phyloP scores from a whole-genome alignment of 2,113 vertebrate species.

The Ictalurus punctatus region DNA sequence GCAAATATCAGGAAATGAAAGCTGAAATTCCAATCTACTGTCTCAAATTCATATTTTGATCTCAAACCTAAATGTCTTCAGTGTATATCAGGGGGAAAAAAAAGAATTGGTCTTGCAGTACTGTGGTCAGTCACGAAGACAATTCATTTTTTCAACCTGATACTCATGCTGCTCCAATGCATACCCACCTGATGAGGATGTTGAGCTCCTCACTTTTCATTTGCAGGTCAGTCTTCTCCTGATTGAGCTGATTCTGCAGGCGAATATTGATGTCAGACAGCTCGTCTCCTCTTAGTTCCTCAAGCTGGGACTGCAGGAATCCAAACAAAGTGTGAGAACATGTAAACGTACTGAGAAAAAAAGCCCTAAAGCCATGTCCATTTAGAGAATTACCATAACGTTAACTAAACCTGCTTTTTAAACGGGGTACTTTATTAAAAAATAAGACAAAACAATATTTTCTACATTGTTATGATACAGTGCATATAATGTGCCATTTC shows the following conservation, averaged over 20 bases:
- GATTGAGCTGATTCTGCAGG: conserved; percentile 92
- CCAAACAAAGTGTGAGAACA: conserved; percentile 14
- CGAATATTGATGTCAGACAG: conserved; percentile 85
- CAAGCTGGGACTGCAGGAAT: conserved; percentile 79
- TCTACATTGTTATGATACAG: not conserved
- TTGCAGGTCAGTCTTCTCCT: conserved; percentile 92
- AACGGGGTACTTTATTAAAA: not conserved
- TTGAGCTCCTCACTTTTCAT: conserved; percentile 98
- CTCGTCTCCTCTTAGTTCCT: conserved; percentile 82
- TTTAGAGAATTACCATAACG: not conserved
- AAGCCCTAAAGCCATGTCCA: not conserved
- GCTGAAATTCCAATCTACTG: not conserved
- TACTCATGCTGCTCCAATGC: not conserved
- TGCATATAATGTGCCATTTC: not conserved
- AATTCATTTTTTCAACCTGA: too few species aligned
- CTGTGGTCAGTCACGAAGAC: not conserved
- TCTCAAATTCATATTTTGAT: not conserved
- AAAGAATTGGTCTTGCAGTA: not conserved
- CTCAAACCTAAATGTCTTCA: not conserved
- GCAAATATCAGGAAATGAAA: not conserved
- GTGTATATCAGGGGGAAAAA: too few species aligned
- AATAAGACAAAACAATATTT: not conserved
- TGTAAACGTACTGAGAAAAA: not conserved
- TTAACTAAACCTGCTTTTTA: not conserved
- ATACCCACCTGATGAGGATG: conserved; percentile 89